Percentiles rank a stretch among this genome's conserved stretches.
Evolutionary conservation across 2,888 invertebrate genomes (phyloP).

Genomic region (Drosophila picticornis): DNA sequence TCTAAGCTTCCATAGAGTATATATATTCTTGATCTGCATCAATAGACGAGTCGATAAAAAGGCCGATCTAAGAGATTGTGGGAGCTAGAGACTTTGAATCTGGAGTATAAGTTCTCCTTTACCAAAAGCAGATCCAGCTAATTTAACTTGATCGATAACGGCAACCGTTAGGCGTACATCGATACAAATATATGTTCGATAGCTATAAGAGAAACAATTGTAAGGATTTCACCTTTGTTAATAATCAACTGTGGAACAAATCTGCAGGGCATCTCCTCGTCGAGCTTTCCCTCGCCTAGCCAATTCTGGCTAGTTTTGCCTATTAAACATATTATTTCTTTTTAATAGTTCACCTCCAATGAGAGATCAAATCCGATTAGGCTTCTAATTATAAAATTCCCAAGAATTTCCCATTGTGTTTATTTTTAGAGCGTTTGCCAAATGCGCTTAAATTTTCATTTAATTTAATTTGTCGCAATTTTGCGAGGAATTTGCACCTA

Average conservation of each 20-base stretch:
- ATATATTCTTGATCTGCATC: no score
- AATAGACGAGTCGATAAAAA: no score
- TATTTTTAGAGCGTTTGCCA: slow-evolving; percentile 31
- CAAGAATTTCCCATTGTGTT: slow-evolving; percentile 20
- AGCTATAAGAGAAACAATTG: no score
- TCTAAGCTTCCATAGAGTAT: no score
- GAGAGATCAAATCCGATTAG: background rate
- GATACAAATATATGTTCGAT: no score
- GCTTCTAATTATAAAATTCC: slow-evolving; percentile 5
- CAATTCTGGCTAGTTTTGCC: background rate
- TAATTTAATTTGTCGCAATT: slow-evolving; percentile 62
- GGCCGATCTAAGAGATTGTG: no score
- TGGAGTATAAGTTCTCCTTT: no score
- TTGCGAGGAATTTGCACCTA: slow-evolving; percentile 70
- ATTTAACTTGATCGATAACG: no score
- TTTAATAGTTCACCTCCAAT: slow-evolving; percentile 1
- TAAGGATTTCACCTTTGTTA: background rate
- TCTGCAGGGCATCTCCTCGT: background rate
- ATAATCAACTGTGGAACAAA: background rate
- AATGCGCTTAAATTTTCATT: slow-evolving; percentile 55
- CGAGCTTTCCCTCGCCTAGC: background rate
- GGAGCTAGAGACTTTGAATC: no score
- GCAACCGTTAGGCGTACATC: no score
- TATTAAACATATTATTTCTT: background rate
- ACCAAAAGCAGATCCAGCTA: no score